Base-by-base conservation (phyloP, 2,113 vertebrate species). In the Cephalopholis sonnerati region DNA sequence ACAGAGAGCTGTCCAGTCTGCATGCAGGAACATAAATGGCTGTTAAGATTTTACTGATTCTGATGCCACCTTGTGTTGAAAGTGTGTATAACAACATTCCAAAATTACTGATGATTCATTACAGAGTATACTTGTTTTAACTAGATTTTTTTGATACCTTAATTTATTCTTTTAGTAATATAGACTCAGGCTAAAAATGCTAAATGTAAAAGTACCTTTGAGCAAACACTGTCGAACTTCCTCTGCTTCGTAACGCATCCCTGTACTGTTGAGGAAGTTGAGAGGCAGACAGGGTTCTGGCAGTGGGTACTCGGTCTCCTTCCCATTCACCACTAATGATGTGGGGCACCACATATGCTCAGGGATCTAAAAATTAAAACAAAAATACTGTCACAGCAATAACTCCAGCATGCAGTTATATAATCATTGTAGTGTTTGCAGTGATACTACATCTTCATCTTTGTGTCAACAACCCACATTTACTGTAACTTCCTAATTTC, bases 181-280 rank as follows among this genome's bases (percentile, higher is more conserved):
- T 44, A 41, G 2, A 58, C n/a, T n/a, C 39, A 41, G 11, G 32
- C 1, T 59, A 48, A 46, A 27, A 61, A 63, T 27, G 5, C 2
- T 10, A 11, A 74, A 70, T 17, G 13, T 29, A 7, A 20, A 2
- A 0, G 36, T 91, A 97, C 96, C 97, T 94, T 95, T 94, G 6
- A 94, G 92, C 63, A 97, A 92, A 92, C 97, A 97, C 83, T 95
- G 94, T 0, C 95, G 95, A 61, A 97, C 95, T 59, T 96, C 96
- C 73, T 96, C 94, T 16, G 97, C 97, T 84, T 98, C 96, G 4
- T 97, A 97, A 12, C 87, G 59, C 95, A 98, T 84, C 65, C 96
- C 96, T 0, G 92, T 92, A 16, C 95, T 93, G 24, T 95, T 94
- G 5, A 1, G 0, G 75, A 95, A 97, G 89, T 97, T 95, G n/a